Base-by-base conservation (phyloP, 2,113 vertebrate species). In the Mungos mungo region DNA sequence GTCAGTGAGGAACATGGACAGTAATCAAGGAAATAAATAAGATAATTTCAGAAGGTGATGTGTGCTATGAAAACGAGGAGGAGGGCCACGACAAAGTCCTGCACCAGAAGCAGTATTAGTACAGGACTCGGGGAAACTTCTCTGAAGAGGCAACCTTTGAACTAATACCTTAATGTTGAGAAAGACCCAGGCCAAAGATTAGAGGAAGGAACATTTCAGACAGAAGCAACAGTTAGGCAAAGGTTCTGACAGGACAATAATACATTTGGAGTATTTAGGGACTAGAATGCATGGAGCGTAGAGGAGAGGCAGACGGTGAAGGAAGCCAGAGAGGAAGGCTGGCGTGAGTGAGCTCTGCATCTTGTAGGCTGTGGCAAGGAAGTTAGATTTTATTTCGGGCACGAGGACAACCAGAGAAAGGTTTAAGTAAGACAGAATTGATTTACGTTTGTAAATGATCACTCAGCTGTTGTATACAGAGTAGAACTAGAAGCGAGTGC, bases 181-280 rank as follows among this genome's bases (percentile, higher is more conserved):
- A 93, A 80, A 86, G 29, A 65, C 41, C 23, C 19, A 52, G 19
- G 31, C 45, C 80, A 81, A 90, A 92, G 57, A 72, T 88, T 63
- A 84, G 83, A 89, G 76, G 60, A 77, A 93, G 83, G 68, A 83
- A 85, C 3, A 9, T 91, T 90, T 89, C 88, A 84, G 83, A 88
- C 33, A 92, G 77, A 95, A 97, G 87, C 83, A 92, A 90, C 88
- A 95, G 83, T 18, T 35, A 76, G 57, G 88, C 71, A 91, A 93
- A 93, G 16, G 52, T 60, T 50, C 50, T 38, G 81, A 87, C n/a
- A 50, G 33, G 65, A 71, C 16, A 25, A 29, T 27, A 6, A 25
- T n/a, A 8, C 1, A 5, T 90, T 18, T 13, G 72, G 31, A 79
- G 31, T 35, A 38, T 27, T n/a, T 35, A 68, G 71, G 90, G 88